phyloP scores from a whole-genome alignment of 2,888 invertebrate genomes.

The Sinopyrophorus schimmeli region DNA sequence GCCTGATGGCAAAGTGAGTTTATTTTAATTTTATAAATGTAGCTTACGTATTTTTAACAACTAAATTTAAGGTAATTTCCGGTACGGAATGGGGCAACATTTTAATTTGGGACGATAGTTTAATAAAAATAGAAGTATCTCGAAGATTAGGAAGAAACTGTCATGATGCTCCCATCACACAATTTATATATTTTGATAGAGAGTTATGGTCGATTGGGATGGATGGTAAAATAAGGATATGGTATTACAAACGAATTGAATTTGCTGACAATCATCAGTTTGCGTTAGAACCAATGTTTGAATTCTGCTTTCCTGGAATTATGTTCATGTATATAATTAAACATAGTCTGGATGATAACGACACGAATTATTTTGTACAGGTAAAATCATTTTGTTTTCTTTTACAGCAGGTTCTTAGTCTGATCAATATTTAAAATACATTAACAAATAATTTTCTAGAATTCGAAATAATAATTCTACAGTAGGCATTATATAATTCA shows the following conservation, averaged over 20 bases:
- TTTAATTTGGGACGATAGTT: constrained; percentile 86
- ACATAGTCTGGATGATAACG: constrained; percentile 50
- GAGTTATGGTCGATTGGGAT: constrained; percentile 59
- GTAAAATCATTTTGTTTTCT: too few relatives aligned
- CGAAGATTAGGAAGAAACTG: constrained; percentile 72
- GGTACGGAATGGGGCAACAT: constrained; percentile 92
- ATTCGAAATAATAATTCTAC: too few relatives aligned
- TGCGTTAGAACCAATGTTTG: constrained; percentile 85
- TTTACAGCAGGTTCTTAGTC: too few relatives aligned
- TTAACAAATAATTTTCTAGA: too few relatives aligned
- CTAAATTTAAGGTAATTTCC: constrained; percentile 58
- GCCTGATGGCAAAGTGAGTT: constrained; percentile 85
- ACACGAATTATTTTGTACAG: constrained; percentile 73
- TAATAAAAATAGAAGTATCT: constrained; percentile 82
- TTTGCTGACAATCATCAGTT: constrained; percentile 77
- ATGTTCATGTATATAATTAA: constrained; percentile 62
- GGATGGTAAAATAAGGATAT: constrained; percentile 79
- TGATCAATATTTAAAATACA: too few relatives aligned
- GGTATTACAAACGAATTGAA: constrained; percentile 91
- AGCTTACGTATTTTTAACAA: not conserved
- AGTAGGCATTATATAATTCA: too few relatives aligned
- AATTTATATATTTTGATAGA: constrained; percentile 56
- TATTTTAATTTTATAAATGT: too few relatives aligned
- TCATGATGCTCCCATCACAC: constrained; percentile 73
- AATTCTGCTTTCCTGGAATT: constrained; percentile 62